Evolutionary conservation across 2,888 invertebrate genomes (phyloP).

Genomic region (Tipula confusa): DNA sequence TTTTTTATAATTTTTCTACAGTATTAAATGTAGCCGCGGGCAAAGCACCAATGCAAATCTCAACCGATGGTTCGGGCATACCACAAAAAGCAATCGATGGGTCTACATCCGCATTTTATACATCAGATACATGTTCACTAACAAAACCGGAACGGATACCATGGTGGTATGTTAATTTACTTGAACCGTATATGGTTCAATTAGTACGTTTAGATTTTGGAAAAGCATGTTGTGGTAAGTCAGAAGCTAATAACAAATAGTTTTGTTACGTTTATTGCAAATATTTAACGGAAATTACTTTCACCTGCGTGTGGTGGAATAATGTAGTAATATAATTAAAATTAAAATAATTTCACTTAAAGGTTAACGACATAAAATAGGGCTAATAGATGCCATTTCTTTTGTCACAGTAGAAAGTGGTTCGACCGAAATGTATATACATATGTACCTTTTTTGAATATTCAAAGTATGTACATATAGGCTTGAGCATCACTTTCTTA

Average conservation of each 20-base stretch:
- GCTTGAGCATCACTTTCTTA: neutral
- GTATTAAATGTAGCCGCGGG: conserved; percentile 91
- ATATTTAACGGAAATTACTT: neutral
- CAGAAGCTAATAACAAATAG: neutral
- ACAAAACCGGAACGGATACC: conserved; percentile 79
- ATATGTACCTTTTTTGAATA: neutral
- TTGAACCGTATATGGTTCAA: conserved; percentile 94
- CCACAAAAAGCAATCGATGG: conserved; percentile 90
- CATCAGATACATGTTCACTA: conserved; percentile 78
- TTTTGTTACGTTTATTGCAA: neutral
- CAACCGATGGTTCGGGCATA: conserved; percentile 74
- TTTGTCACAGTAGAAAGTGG: neutral
- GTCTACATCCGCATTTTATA: conserved; percentile 78
- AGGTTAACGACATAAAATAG: neutral
- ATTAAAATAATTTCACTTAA: neutral
- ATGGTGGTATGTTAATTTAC: conserved; percentile 93
- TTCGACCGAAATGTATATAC: neutral
- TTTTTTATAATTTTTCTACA: conserved; percentile 51
- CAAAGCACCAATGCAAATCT: conserved; percentile 91
- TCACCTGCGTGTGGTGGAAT: neutral
- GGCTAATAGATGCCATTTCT: neutral
- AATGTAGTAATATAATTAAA: neutral
- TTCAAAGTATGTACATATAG: neutral
- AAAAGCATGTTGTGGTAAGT: conserved; percentile 86
- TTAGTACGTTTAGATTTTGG: conserved; percentile 86